These are phyloP conservation scores for Polypedilum pembai DNA, from an alignment of 1,140 invertebrate species.

Conservation along the genomic window DNA sequence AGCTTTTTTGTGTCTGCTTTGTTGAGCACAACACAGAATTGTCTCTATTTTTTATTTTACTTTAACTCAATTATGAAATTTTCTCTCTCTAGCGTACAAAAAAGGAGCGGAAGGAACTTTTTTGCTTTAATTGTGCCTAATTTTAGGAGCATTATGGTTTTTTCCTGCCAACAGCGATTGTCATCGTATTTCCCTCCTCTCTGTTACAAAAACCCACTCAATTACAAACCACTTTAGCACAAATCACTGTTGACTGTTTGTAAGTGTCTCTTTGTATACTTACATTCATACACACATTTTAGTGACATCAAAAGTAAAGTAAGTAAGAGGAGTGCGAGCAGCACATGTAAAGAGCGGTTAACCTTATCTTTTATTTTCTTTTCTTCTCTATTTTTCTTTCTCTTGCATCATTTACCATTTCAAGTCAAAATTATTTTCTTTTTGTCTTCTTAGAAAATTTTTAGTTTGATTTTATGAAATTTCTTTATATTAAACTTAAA, in stretches of 20 bases:
- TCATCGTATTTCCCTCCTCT: too few species aligned
- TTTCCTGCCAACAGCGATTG: too few species aligned
- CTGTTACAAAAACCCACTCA: not conserved
- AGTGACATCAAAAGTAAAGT: not conserved
- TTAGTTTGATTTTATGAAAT: too few species aligned
- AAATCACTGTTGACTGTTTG: constrained; percentile 6
- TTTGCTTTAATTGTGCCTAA: not conserved
- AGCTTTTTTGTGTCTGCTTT: not conserved
- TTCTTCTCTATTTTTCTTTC: not conserved
- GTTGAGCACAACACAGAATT: not conserved
- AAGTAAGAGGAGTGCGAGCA: not conserved
- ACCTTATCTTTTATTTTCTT: too few species aligned
- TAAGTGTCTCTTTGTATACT: not conserved
- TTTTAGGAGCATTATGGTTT: not conserved
- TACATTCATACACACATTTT: not conserved
- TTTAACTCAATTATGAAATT: too few species aligned
- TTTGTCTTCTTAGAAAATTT: too few species aligned
- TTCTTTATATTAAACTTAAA: too few species aligned
- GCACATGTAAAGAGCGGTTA: not conserved
- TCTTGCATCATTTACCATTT: not conserved
- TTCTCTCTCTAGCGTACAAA: not conserved
- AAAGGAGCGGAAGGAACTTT: not conserved
- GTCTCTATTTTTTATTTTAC: too few species aligned
- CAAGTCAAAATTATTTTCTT: too few species aligned
- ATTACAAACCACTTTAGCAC: constrained; percentile 17